These are phyloP conservation scores for Muscicapa comitata DNA, from an alignment of 2,797 vertebrate genomes.

Conservation along the genomic window DNA sequence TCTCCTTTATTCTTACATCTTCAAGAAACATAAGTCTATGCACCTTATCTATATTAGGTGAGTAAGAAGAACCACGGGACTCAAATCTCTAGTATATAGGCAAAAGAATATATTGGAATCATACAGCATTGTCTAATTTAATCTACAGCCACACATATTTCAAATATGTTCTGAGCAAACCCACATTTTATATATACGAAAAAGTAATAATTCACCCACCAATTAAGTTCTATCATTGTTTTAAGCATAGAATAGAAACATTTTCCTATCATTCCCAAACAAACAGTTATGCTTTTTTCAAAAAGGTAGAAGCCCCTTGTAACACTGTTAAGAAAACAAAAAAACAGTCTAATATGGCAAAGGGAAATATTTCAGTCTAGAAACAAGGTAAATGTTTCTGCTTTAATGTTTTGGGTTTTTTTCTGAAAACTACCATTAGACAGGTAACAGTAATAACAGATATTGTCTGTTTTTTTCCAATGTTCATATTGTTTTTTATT, in stretches of 20 bases:
- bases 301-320: not conserved
- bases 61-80: not conserved
- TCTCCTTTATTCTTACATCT: not conserved
- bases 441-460: not conserved
- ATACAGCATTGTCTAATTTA: not conserved
- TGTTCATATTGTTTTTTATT: not conserved
- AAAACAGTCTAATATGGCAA: not conserved
- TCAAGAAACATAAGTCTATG: not conserved
- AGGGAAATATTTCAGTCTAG: not conserved
- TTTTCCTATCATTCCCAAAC: not conserved
- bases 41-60: not conserved
- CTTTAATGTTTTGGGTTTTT: not conserved
- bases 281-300: not conserved
- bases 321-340: not conserved
- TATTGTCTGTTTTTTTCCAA: not conserved
- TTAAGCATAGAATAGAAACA: not conserved
- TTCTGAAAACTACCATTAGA: not conserved
- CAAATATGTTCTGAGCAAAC: not conserved
- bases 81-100: not conserved
- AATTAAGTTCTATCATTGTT: not conserved
- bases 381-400: not conserved
- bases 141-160: not conserved
- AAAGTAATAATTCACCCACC: fast-evolving
- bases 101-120: not conserved
- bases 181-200: fast-evolving